phyloP scores from a whole-genome alignment of 2,888 invertebrate species.

The Xanthorhoe spadicearia region DNA sequence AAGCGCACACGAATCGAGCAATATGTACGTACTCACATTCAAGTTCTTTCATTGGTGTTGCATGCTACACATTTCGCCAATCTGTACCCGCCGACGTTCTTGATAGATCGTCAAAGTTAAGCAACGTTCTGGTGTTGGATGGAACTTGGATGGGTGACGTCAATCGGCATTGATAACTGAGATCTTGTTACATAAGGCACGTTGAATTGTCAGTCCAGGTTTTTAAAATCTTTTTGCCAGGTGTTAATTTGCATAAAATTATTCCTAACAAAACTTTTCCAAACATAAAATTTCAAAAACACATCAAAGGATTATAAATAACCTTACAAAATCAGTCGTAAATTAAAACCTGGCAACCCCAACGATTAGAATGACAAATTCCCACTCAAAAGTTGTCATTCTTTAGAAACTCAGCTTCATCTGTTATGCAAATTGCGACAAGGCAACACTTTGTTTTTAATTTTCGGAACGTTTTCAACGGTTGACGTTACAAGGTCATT shows the following conservation, averaged over 20 bases:
- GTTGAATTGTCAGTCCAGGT: too few species aligned
- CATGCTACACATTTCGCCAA: too few species aligned
- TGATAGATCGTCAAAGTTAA: too few species aligned
- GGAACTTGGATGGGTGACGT: too few species aligned
- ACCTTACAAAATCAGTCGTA: conserved; percentile 6
- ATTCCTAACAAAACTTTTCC: not conserved
- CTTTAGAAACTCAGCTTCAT: conserved; percentile 8
- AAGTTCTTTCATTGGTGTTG: too few species aligned
- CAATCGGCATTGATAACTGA: too few species aligned
- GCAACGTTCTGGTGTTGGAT: too few species aligned
- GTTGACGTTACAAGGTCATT: not conserved
- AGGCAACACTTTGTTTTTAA: conserved; percentile 6
- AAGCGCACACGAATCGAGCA: too few species aligned
- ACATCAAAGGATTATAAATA: conserved; percentile 1
- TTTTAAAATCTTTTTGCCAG: too few species aligned
- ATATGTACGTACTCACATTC: too few species aligned
- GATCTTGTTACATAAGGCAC: too few species aligned
- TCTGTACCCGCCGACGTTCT: too few species aligned
- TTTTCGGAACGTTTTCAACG: not conserved
- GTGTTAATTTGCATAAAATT: not conserved
- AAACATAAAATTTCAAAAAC: not conserved
- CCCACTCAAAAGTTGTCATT: conserved; percentile 4
- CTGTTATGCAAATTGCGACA: conserved; percentile 15
- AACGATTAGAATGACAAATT: conserved; percentile 10
- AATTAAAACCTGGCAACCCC: conserved; percentile 6